Percentiles rank a stretch among this genome's conserved stretches.
These are phyloP conservation scores for Nyctibius bracteatus DNA, from an alignment of 2,113 vertebrate species.

Conservation along the genomic window DNA sequence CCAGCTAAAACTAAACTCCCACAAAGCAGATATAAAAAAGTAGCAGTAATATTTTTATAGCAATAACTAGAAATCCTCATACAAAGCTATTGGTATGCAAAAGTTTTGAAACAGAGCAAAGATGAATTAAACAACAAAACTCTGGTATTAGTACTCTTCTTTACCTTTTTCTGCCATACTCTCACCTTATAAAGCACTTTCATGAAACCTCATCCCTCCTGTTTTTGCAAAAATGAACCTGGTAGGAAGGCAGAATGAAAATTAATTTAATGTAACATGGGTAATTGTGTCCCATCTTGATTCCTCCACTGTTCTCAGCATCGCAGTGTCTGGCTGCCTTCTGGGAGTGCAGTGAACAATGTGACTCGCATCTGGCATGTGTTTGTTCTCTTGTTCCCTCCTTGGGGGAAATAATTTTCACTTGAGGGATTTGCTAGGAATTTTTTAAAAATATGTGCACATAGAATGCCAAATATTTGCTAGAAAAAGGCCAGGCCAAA, in stretches of 20 bases:
- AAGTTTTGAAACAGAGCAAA: background rate
- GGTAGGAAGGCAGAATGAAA: background rate
- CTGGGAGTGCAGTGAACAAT: background rate
- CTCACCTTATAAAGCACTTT: background rate
- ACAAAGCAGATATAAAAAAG: background rate
- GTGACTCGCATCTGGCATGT: background rate
- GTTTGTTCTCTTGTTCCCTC: background rate
- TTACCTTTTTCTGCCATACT: background rate
- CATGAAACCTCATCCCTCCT: background rate
- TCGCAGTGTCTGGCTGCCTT: background rate
- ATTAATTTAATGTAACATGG: background rate
- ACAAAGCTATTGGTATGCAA: background rate
- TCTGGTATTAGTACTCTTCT: background rate
- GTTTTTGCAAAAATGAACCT: background rate
- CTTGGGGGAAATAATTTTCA: background rate
- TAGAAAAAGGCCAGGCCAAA: background rate
- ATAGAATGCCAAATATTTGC: background rate
- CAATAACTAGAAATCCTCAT: background rate
- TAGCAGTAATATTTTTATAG: background rate
- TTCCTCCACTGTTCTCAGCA: background rate
- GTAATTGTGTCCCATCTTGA: background rate
- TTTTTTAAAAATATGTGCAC: background rate
- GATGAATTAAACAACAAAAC: background rate
- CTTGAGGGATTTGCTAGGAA: background rate
- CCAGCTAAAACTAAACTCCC: background rate